These are phyloP conservation scores for Neuroterus valhalla DNA, from an alignment of 1,140 invertebrate genomes.

Conservation along the genomic window DNA sequence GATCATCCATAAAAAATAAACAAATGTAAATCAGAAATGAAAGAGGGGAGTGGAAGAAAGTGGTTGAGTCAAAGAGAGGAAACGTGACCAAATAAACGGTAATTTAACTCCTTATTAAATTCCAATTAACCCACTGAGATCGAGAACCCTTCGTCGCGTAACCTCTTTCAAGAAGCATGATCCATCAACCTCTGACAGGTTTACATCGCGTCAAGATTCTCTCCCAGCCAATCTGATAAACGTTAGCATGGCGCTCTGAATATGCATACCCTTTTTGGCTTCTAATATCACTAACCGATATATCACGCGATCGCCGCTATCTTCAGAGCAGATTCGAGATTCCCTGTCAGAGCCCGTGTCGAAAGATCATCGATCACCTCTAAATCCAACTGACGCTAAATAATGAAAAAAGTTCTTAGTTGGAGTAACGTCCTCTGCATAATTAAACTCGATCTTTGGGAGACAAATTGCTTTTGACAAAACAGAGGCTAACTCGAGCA, in stretches of 20 bases:
- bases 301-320: slow-evolving; percentile 64
- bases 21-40: slow-evolving; percentile 1
- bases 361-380: slow-evolving; percentile 62
- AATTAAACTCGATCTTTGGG: background rate
- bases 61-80: slow-evolving; percentile 13
- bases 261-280: slow-evolving; percentile 69
- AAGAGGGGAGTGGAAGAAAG: background rate
- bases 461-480: background rate
- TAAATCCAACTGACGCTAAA: slow-evolving; percentile 42
- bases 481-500: background rate
- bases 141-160: slow-evolving; percentile 42
- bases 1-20: background rate
- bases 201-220: slow-evolving; percentile 69
- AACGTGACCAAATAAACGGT: slow-evolving; percentile 36
- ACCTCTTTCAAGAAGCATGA: slow-evolving; percentile 59
- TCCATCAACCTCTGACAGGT: slow-evolving; percentile 70
- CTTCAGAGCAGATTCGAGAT: slow-evolving; percentile 54
- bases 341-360: slow-evolving; percentile 56
- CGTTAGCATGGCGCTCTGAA: slow-evolving; percentile 64
- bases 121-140: slow-evolving; percentile 60
- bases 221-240: slow-evolving; percentile 67
- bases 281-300: slow-evolving; percentile 67
- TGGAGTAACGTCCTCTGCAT: background rate
- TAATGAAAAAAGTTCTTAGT: background rate
- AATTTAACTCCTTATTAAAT: slow-evolving; percentile 67